Evolutionary conservation across 2,797 vertebrate species (phyloP).

Genomic region (Petrocephalus schoutedeni): DNA sequence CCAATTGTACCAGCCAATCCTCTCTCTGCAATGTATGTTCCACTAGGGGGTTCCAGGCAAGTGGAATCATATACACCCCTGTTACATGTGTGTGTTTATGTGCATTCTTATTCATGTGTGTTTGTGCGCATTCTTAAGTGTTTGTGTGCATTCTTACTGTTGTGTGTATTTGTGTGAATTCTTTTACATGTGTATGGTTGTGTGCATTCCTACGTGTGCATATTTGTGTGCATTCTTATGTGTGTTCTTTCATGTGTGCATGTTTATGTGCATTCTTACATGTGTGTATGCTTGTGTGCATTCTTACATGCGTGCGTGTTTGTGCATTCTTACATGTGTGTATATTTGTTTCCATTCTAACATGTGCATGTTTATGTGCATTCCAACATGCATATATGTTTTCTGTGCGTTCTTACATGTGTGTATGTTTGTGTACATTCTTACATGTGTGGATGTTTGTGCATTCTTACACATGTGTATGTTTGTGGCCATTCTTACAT

Average conservation of each 20-base stretch:
- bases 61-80: too few relatives aligned
- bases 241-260: neutral
- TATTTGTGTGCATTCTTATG: neutral
- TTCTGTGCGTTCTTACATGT: neutral
- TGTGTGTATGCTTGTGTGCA: neutral
- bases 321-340: neutral
- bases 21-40: too few relatives aligned
- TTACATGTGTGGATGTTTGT: neutral
- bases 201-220: neutral
- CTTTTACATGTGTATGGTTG: neutral
- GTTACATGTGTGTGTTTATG: neutral
- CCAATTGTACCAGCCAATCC: too few relatives aligned
- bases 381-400: neutral
- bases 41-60: too few relatives aligned
- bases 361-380: neutral
- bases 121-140: neutral
- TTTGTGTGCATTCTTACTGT: neutral
- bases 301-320: neutral
- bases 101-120: neutral
- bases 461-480: neutral
- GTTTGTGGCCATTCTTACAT: neutral
- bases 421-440: neutral
- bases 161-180: neutral
- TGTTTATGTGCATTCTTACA: neutral
- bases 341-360: neutral